Base-by-base conservation (phyloP, 2,113 vertebrate genomes). In the Notarius lentiginosus region DNA sequence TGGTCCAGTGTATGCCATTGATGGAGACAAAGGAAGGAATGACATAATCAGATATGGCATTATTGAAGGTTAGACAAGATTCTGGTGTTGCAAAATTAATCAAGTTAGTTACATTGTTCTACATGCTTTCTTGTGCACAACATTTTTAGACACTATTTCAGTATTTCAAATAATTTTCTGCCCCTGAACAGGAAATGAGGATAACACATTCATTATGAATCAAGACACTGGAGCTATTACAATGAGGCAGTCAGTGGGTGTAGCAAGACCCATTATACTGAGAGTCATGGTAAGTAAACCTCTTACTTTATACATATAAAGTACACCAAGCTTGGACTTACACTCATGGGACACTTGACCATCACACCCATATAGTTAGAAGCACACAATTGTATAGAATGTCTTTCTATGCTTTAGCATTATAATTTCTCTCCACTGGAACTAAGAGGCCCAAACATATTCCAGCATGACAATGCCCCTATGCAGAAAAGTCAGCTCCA, bases 231-330 rank as follows among this genome's bases (percentile, higher is more conserved):
- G 97, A 55, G 92, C 92, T 77, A 94, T 98, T 88, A 97, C 91
- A 7, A 96, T 97, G 96, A 65, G 34, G 60, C 94, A 91, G 82
- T 5, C 83, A 15, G 87, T 90, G 1, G 79, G 92, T 24, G 79
- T 91, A 1, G 1, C 91, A 34, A 92, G 58, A 0, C 41, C 87
- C 0, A 92, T 96, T 65, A 24, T 60, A 0, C 77, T 97, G 68
- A 94, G 92, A 41, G 93, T 97, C 56, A 90, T 97, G 96, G 97
- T 98, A 94, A 94, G 86, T 93, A 88, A 68, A 66, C 77, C 2
- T 5, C 34, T 68, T 15, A 2, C 20, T 53, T 53, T 1, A 30
- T 34, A 20, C 75, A 79, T 75, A 24, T 12, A 24, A 77, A 20
- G 49, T 79, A 10, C n/a, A 79, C 15, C n/a, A 34, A 9, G 53